Conservation (phyloP, 2,888 invertebrate species). For the Ectemnius cavifrons region DNA sequence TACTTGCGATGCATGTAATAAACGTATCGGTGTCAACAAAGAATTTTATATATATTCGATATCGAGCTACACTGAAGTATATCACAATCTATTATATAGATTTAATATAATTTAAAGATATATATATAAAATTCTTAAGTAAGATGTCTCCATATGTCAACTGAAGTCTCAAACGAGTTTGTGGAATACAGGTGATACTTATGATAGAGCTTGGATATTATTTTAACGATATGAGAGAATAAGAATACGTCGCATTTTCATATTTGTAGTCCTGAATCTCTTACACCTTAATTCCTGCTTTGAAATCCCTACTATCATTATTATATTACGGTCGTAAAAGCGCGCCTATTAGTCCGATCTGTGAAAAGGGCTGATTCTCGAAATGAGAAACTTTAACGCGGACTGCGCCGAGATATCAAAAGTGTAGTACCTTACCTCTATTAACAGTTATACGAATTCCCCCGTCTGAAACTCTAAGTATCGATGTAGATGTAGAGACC, state of each 20-base stretch:
- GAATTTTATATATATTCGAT: constrained; percentile 10
- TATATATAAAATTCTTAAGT: constrained; percentile 6
- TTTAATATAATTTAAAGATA: constrained; percentile 4
- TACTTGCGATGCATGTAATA: background rate
- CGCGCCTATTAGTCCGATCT: no score
- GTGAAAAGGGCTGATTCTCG: no score
- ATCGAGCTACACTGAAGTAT: background rate
- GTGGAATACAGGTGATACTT: constrained; percentile 38
- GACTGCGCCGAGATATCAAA: no score
- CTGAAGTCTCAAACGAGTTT: constrained; percentile 6
- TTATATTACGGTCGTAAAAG: no score
- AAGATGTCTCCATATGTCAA: background rate
- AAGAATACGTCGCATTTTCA: constrained; percentile 1
- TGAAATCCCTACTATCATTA: no score
- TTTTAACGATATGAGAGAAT: constrained; percentile 33
- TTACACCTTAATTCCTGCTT: no score
- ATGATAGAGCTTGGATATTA: constrained; percentile 66
- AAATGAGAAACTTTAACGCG: no score
- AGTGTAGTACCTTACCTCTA: constrained; percentile 65
- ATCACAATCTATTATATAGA: constrained; percentile 2
- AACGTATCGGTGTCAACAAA: background rate
- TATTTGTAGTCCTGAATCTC: background rate
- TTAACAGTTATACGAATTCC: constrained; percentile 44
- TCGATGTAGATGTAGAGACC: background rate
- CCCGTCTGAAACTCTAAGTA: constrained; percentile 25